Evolutionary conservation across 2,888 invertebrate genomes (phyloP), one percentile per base, ranked within the genome.

Genomic region (Aleiodes testaceus): DNA sequence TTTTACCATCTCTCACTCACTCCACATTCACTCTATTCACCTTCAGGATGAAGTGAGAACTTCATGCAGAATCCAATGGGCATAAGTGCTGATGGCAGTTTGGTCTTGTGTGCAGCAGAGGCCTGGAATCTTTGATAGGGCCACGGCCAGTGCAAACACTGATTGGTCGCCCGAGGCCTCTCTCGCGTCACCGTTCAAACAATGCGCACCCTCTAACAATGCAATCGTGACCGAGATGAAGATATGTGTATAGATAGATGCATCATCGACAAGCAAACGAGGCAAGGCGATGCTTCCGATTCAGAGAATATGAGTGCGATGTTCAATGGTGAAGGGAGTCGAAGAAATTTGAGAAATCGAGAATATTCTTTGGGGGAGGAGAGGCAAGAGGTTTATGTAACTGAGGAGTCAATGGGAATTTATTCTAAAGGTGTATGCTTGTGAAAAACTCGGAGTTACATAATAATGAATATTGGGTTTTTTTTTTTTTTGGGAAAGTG

Each of bases 161-260:
- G 84, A 84, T 84, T 84, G 84, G 84, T 83, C 77, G 84, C 84
- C 82, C 76, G 77, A 78, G 84, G 84, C 81, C 72, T 79, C 67
- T 65, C 66, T 42, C 79, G 77, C 75, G 77, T 81, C 79, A 79
- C 78, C 79, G 80, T 80, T 82, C 84, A 81, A 84, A 84, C 84
- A 84, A 84, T 84, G 81, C 81, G 75, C 79, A 77, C 79, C 76
- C 76, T 73, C 79, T 82, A 83, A 84, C 84, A 84, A 84, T 84
- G 81, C 83, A 84, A 84, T 84, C 82, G 81, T 78, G 77, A 75
- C 76, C 78, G 79, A 81, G 80, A 80, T 82, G 79, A 80, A 80
- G 79, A 80, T 78, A 80, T 79, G 78, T 78, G 75, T 64, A 72
- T 69, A 72, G 64, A 70, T 45, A 61, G 44, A 50, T 45, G 50